phyloP scores from a whole-genome alignment of 1,140 invertebrate genomes.

The Lepidotrigona ventralis region DNA sequence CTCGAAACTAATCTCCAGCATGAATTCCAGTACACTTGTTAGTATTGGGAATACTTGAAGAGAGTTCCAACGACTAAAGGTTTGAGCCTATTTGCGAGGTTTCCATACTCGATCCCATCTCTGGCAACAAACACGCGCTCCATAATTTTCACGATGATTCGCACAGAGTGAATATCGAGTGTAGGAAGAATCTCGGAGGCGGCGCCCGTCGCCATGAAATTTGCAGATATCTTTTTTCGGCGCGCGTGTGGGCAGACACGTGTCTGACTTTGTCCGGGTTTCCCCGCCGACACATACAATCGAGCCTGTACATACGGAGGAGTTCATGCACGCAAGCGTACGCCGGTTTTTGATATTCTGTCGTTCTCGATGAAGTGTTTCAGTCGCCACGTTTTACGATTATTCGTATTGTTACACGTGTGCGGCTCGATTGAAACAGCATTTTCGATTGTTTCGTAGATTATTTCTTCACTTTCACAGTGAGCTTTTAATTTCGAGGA shows the following conservation, averaged over 20 bases:
- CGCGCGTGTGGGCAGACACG: conserved; percentile 55
- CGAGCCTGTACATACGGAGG: neutral
- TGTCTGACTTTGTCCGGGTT: conserved; percentile 36
- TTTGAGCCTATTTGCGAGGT: too few relatives aligned
- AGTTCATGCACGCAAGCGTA: neutral
- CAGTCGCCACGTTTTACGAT: neutral
- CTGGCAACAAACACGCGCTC: neutral
- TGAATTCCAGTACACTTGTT: too few relatives aligned
- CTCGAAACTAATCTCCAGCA: too few relatives aligned
- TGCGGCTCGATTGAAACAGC: neutral
- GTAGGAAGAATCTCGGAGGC: conserved; percentile 28
- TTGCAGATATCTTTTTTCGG: conserved; percentile 39
- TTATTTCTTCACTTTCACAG: neutral
- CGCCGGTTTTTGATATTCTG: neutral
- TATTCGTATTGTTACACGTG: neutral
- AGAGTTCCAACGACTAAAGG: too few relatives aligned
- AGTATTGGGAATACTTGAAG: too few relatives aligned
- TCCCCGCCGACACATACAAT: neutral
- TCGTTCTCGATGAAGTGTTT: neutral
- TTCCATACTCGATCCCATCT: too few relatives aligned
- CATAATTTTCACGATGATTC: conserved; percentile 7
- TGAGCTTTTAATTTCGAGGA: neutral
- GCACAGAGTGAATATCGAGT: neutral
- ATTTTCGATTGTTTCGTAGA: neutral
- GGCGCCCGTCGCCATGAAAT: conserved; percentile 26